phyloP scores from a whole-genome alignment of 2,113 vertebrate species.

The Glaucidium brasilianum region DNA sequence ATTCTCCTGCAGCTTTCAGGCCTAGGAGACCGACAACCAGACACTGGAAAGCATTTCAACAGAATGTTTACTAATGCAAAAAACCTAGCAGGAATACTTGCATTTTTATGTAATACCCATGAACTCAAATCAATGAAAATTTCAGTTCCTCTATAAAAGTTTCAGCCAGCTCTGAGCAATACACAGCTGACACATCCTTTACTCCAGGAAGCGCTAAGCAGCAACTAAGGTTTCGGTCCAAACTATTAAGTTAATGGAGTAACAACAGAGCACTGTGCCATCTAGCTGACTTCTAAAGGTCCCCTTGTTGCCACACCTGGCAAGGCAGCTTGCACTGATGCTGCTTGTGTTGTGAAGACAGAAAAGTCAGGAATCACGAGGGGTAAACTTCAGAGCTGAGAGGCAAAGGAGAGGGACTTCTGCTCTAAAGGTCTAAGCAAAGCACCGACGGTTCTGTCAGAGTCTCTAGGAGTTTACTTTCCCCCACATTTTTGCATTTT shows the following conservation, averaged over 20 bases:
- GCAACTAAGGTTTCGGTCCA: conserved; percentile 21
- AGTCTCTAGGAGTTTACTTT: background rate
- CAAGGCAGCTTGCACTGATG: background rate
- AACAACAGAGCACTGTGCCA: background rate
- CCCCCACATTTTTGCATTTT: background rate
- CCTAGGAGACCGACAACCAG: background rate
- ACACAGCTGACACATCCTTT: conserved; percentile 44
- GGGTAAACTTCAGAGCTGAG: background rate
- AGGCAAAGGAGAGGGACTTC: background rate
- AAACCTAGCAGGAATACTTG: conserved; percentile 27
- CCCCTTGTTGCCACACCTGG: background rate
- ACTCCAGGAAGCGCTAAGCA: conserved; percentile 38
- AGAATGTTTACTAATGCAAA: conserved; percentile 46
- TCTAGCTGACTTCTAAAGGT: background rate
- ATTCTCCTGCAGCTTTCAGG: background rate
- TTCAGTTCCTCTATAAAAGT: conserved; percentile 65
- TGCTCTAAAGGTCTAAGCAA: background rate
- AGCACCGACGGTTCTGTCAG: background rate
- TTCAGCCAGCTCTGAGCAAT: conserved; percentile 57
- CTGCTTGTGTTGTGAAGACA: background rate
- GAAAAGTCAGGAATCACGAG: background rate
- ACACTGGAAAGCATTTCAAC: background rate
- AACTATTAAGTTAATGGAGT: background rate
- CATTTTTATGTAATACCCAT: conserved; percentile 27
- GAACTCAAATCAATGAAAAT: conserved; percentile 53